These are phyloP conservation scores for Phania funesta DNA, from an alignment of 2,888 invertebrate genomes.

Conservation along the genomic window DNA sequence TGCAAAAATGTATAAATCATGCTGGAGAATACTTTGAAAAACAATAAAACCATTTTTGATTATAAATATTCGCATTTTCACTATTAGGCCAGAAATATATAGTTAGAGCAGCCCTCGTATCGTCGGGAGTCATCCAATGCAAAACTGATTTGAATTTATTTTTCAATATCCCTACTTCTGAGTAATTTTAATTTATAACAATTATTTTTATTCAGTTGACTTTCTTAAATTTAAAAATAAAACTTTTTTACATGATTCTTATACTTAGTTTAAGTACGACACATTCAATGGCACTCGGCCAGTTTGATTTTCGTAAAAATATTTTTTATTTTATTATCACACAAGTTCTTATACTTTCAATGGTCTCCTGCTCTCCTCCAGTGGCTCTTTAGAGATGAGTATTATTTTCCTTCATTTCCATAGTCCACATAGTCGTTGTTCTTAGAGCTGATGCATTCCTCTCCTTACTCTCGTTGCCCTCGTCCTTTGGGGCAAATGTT, in stretches of 20 bases:
- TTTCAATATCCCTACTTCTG: too few relatives aligned
- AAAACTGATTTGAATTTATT: too few relatives aligned
- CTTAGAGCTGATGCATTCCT: constrained; percentile 72
- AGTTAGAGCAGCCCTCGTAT: too few relatives aligned
- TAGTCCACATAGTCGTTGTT: constrained; percentile 73
- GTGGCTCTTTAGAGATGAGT: constrained; percentile 70
- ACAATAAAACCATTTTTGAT: too few relatives aligned
- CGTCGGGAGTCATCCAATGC: too few relatives aligned
- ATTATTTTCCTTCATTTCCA: constrained; percentile 73
- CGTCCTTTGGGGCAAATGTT: background rate
- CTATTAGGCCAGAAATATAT: too few relatives aligned
- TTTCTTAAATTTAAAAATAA: constrained; percentile 14
- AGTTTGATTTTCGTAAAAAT: background rate
- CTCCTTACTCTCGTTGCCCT: constrained; percentile 5
- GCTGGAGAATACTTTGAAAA: too few relatives aligned
- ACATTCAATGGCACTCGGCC: background rate
- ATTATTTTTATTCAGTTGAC: background rate
- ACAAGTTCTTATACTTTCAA: background rate
- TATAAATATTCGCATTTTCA: too few relatives aligned
- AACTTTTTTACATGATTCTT: background rate
- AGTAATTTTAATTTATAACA: too few relatives aligned
- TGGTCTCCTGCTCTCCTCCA: background rate
- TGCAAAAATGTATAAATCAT: too few relatives aligned
- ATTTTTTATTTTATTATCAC: constrained; percentile 28
- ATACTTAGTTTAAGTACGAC: constrained; percentile 21